Percentiles rank a stretch among this genome's conserved stretches.
Evolutionary conservation across 35 echinoderm and acorn worm genomes (phyloP).

Genomic region (Acanthaster planci): DNA sequence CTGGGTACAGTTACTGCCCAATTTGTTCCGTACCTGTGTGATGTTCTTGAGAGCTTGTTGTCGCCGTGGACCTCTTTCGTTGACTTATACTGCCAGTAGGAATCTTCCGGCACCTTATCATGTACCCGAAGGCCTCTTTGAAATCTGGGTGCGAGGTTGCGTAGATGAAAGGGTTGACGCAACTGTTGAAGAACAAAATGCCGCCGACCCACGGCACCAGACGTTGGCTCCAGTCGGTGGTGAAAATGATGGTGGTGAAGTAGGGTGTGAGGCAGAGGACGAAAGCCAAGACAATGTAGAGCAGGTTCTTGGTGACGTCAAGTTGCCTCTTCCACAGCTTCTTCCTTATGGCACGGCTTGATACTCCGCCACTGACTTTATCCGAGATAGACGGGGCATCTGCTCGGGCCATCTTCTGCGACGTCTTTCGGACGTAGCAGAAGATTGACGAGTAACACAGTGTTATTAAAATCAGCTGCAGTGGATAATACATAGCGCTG

Average conservation of each 20-base stretch:
- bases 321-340: constrained; percentile 19
- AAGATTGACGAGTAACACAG: constrained; percentile 31
- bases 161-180: constrained; percentile 59
- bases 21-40: too few relatives aligned
- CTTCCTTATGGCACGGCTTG: neutral
- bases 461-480: constrained; percentile 35
- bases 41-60: too few relatives aligned
- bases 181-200: constrained; percentile 39
- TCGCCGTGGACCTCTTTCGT: neutral
- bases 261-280: constrained; percentile 48
- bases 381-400: neutral
- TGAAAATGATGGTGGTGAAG: constrained; percentile 20
- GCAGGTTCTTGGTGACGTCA: constrained; percentile 53
- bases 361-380: neutral
- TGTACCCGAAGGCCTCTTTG: constrained; percentile 29
- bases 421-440: constrained; percentile 11
- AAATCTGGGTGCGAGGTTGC: constrained; percentile 56
- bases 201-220: constrained; percentile 25
- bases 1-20: too few relatives aligned
- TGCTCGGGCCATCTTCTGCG: neutral
- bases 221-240: neutral
- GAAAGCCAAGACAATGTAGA: constrained; percentile 52
- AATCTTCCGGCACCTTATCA: constrained; percentile 7
- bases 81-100: neutral
- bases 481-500: constrained; percentile 24